Conservation (phyloP, 2,113 vertebrate genomes). For the Pipa parva region DNA sequence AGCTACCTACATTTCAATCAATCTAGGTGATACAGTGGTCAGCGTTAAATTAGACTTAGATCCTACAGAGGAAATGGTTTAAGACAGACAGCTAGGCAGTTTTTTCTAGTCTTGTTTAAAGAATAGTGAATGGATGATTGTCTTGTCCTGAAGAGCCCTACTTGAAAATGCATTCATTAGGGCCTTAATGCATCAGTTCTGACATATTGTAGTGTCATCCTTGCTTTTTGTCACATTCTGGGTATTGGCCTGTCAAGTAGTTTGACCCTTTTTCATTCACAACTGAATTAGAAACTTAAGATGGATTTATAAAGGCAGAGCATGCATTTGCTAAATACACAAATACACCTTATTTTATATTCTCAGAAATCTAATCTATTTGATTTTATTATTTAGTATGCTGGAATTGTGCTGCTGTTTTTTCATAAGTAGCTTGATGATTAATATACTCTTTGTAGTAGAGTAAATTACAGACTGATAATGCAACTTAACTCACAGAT, state of each 20-base stretch:
- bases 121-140: constrained; percentile 50
- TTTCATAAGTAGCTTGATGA: neutral
- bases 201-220: constrained; percentile 47
- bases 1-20: constrained; percentile 66
- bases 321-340: neutral
- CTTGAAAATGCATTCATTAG: constrained; percentile 59
- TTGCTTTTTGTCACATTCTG: constrained; percentile 58
- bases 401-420: neutral
- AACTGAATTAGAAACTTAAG: constrained; percentile 42
- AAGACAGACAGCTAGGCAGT: constrained; percentile 55
- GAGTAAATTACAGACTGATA: no score
- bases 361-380: neutral
- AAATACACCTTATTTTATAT: neutral
- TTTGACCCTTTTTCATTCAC: constrained; percentile 50
- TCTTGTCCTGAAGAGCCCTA: constrained; percentile 53
- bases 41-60: constrained; percentile 53
- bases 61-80: constrained; percentile 46
- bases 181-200: constrained; percentile 43
- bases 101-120: constrained; percentile 52
- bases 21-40: constrained; percentile 53
- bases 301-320: neutral
- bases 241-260: constrained; percentile 56
- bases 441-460: neutral
- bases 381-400: neutral
- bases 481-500: no score